Conservation (phyloP, 1,140 invertebrate species). For the Philotrypesis tridentata region DNA sequence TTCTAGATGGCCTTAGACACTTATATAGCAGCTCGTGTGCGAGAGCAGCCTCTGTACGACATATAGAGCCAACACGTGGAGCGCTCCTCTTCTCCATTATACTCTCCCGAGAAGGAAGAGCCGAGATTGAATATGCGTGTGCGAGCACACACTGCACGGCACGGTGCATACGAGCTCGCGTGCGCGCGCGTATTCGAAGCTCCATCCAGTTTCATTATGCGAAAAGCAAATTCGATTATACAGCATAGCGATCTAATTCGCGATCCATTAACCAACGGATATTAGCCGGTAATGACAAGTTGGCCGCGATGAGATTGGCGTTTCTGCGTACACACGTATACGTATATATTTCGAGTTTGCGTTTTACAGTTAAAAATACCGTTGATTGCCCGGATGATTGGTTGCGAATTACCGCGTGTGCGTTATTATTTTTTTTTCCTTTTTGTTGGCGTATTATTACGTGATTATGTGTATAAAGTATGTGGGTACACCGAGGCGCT, state of each 20-base stretch:
- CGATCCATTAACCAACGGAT: background rate
- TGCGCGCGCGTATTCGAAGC: background rate
- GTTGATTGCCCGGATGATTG: conserved; percentile 6
- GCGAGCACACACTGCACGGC: too few species aligned
- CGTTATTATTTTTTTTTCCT: background rate
- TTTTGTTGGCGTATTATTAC: background rate
- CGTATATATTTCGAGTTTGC: background rate
- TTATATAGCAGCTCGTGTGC: too few species aligned
- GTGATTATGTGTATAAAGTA: background rate
- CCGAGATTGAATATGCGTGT: background rate
- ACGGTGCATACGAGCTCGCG: background rate
- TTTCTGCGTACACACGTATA: too few species aligned
- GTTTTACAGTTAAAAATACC: background rate
- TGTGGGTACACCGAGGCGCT: background rate
- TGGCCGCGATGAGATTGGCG: background rate
- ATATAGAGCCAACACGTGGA: conserved; percentile 5
- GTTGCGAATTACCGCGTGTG: background rate
- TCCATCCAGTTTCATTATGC: conserved; percentile 59
- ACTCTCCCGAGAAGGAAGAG: background rate
- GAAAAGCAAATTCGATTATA: conserved; percentile 49
- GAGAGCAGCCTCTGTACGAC: background rate
- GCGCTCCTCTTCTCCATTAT: background rate
- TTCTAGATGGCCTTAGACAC: background rate
- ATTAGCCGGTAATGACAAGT: conserved; percentile 19
- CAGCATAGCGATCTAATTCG: conserved; percentile 32